These are phyloP conservation scores for Paragorgia papillata DNA, from an alignment of 92 coral and sea anemone genomes.

Conservation along the genomic window DNA sequence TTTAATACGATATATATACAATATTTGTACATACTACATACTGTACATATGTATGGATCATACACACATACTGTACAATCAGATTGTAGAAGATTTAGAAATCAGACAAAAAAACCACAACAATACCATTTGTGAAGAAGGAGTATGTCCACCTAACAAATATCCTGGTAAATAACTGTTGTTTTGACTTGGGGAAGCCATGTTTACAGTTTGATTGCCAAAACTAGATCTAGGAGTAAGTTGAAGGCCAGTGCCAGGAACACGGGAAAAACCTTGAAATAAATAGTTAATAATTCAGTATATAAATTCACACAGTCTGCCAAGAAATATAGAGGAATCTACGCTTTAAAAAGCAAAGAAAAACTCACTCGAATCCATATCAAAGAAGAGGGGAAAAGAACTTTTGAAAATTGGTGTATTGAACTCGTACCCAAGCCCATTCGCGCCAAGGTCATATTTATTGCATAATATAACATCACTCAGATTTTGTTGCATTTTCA, in stretches of 20 bases:
- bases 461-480: no score
- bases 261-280: conserved; percentile 18
- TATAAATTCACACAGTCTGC: neutral
- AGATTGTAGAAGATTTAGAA: no score
- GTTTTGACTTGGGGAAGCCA: conserved; percentile 46
- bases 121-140: conserved; percentile 50
- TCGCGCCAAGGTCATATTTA: neutral
- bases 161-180: conserved; percentile 88
- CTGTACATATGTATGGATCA: no score
- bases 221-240: conserved; percentile 5
- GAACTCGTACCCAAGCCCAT: neutral
- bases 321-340: neutral
- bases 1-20: no score
- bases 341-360: neutral
- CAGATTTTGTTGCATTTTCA: no score
- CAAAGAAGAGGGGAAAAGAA: conserved; percentile 14
- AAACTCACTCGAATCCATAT: conserved; percentile 46
- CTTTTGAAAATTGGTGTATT: conserved; percentile 31
- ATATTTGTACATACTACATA: no score
- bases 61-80: no score
- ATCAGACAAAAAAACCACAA: no score
- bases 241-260: conserved; percentile 16
- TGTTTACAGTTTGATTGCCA: conserved; percentile 22
- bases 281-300: neutral
- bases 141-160: conserved; percentile 85